Base-by-base conservation (phyloP, 1,140 invertebrate species). In the Anastrepha obliqua region DNA sequence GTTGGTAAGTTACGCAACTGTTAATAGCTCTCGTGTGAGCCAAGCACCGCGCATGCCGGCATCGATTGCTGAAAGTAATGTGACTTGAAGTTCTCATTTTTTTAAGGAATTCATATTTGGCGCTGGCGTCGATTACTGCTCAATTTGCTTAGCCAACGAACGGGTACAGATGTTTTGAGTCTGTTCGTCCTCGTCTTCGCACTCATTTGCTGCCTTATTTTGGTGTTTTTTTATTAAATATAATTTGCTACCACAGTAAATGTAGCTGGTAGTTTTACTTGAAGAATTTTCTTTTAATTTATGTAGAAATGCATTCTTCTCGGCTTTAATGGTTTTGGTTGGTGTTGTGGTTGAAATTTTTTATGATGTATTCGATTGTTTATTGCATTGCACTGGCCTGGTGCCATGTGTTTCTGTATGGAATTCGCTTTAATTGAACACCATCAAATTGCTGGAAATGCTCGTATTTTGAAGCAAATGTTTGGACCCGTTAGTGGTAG, bases 341-440 rank as follows among this genome's bases (percentile, higher is more conserved):
- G 29, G 74, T 81, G 74, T 47, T 9, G 47, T 39, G 42, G 44
- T 81, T 55, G 20, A 81, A 29, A 0, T 9, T 29, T 81, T 81
- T 81, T 55, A 81, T 81, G 74, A 81, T 81, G 20, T 58, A 81
- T 81, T 51, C 44, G 2, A 58, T 11, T 81, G 39, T 17, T 74
- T 55, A 81, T 42, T 20, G 47, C 74, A 55, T 51, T 81, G 44
- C 47, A 81, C 17, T 7, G 74, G 5, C n/a, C 17, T 7, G 74
- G 5, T 51, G 74, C 74, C 47, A 81, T 55, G 47, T 81, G 17
- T 55, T n/a, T 81, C 47, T 81, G 29, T 29, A 29, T 29, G 74
- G 47, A 81, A 81, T 81, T 20, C 74, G 47, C n/a, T 81, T 81
- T 55, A 70, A 81, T 81, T 81, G 74, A 42, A 55, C n/a, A 15